These are phyloP conservation scores for Mustela erminea DNA, from an alignment of 2,797 vertebrate species.

Conservation along the genomic window DNA sequence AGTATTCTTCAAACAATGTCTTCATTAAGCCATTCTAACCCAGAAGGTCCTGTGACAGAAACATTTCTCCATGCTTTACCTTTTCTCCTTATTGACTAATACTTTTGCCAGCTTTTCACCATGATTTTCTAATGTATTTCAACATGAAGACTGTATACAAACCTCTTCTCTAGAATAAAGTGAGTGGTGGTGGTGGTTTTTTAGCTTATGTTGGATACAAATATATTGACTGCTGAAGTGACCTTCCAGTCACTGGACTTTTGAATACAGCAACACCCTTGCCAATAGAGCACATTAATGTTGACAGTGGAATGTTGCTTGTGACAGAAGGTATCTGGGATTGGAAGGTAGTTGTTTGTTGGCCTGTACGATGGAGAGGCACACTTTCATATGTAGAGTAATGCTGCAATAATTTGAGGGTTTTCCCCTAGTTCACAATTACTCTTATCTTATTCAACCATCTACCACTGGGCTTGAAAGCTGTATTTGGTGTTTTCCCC, in stretches of 20 bases:
- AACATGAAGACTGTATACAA: neutral
- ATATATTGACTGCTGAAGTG: neutral
- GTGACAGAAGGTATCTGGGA: neutral
- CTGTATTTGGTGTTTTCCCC: neutral
- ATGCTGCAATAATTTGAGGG: neutral
- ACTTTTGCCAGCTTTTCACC: neutral
- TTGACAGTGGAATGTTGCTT: neutral
- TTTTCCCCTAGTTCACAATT: neutral
- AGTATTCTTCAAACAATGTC: neutral
- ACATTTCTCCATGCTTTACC: neutral
- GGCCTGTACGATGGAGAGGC: neutral
- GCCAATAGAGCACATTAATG: neutral
- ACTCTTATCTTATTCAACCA: constrained; percentile 51
- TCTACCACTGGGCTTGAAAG: constrained; percentile 62
- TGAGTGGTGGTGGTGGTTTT: neutral
- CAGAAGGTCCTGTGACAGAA: neutral
- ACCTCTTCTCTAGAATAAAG: constrained; percentile 12
- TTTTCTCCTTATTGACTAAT: constrained; percentile 18
- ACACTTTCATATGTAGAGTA: neutral
- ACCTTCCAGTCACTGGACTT: neutral
- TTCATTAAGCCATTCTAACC: neutral
- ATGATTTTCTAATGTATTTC: constrained; percentile 20
- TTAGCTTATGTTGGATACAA: neutral
- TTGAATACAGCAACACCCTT: neutral
- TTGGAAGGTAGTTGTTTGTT: neutral